These are phyloP conservation scores for Phaenicophaeus curvirostris DNA, from an alignment of 2,797 vertebrate genomes.

Conservation along the genomic window DNA sequence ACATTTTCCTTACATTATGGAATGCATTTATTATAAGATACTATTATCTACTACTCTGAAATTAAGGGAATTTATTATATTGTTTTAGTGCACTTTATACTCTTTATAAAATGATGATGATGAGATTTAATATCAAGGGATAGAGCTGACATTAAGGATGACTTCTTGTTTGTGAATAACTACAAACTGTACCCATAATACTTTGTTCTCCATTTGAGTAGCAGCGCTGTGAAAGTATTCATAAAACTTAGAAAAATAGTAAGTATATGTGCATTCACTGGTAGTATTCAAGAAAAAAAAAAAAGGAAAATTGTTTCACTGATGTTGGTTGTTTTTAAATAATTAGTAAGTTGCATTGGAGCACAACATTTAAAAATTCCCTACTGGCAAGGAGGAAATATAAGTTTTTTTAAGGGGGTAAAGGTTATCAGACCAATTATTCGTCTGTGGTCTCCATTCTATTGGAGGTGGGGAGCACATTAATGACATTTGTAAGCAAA, in stretches of 20 bases:
- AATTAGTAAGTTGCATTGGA: background rate
- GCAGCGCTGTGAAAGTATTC: background rate
- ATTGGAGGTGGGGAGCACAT: background rate
- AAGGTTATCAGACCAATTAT: background rate
- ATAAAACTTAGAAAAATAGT: background rate
- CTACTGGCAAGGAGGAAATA: background rate
- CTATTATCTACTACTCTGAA: background rate
- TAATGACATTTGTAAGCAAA: background rate
- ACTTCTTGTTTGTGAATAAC: background rate
- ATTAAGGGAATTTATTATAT: background rate
- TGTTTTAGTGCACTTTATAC: background rate
- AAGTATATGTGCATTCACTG: fast-evolving
- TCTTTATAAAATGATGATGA: background rate
- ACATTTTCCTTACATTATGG: background rate
- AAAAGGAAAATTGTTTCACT: background rate
- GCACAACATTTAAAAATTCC: background rate
- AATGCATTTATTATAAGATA: background rate
- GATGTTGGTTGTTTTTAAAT: background rate
- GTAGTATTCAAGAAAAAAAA: background rate
- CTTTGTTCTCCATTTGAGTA: background rate
- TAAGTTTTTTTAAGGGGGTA: background rate
- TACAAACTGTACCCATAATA: background rate
- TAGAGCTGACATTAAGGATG: background rate
- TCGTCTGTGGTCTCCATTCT: background rate
- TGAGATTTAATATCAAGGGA: background rate